Percentiles rank a stretch among this genome's conserved stretches.
Conservation (phyloP, 2,113 vertebrate species). For the Nycticebus coucang region DNA sequence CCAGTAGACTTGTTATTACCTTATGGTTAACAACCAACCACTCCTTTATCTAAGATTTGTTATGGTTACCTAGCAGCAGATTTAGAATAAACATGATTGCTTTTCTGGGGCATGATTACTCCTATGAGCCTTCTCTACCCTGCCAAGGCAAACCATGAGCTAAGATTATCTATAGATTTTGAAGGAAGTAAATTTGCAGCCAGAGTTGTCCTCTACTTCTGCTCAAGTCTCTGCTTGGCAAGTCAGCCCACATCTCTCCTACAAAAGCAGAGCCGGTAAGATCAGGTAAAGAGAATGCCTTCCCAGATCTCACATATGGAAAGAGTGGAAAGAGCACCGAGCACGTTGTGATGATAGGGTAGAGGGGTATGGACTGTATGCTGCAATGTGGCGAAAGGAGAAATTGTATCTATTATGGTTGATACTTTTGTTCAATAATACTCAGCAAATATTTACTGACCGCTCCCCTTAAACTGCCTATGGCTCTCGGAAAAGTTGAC, state of each 20-base stretch:
- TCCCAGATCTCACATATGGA: neutral
- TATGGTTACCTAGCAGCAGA: slow-evolving; percentile 64
- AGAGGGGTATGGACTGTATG: neutral
- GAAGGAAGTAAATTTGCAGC: slow-evolving; percentile 20
- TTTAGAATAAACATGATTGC: neutral
- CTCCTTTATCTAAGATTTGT: neutral
- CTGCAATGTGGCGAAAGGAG: neutral
- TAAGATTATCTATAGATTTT: slow-evolving; percentile 36
- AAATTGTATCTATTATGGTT: neutral
- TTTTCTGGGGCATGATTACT: slow-evolving; percentile 44
- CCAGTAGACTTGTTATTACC: too few species aligned
- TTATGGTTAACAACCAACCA: slow-evolving; percentile 33
- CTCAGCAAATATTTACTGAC: neutral
- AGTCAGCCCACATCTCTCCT: neutral
- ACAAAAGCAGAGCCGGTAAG: neutral
- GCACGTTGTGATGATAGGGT: neutral
- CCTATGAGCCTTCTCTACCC: neutral
- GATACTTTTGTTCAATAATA: neutral
- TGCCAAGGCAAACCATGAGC: slow-evolving; percentile 35
- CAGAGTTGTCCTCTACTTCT: neutral
- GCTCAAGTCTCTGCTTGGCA: slow-evolving; percentile 24
- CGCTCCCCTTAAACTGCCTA: neutral
- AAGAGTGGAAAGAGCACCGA: neutral
- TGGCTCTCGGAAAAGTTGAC: neutral
- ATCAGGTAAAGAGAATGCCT: neutral